Base-by-base conservation (phyloP, 2,888 invertebrate genomes). In the Drosophila leonis region DNA sequence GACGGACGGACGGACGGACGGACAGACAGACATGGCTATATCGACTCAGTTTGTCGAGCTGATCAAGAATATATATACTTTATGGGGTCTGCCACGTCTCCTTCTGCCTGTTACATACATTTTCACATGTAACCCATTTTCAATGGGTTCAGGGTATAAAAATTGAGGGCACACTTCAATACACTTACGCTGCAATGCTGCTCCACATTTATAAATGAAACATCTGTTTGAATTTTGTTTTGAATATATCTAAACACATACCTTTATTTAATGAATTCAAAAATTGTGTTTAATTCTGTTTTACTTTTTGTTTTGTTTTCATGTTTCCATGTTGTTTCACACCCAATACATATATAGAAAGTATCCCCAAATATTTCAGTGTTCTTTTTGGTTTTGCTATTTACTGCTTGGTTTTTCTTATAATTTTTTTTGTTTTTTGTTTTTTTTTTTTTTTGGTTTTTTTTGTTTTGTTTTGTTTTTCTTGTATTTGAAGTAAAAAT, bases 241-340 rank as follows among this genome's bases (percentile, higher is more conserved):
- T 89, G 90, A 88, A 91, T 91, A 90, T 91, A 92, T 90, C 91
- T 91, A 92, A 91, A 91, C 91, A 91, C 92, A 91, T 91, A 91
- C 89, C 91, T 91, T 91, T 91, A 91, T 92, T 91, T 91, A 91
- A 91, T 91, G 88, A 88, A 91, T 83, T 91, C 91, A 90, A 91
- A 88, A 92, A 90, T 91, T 86, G 86, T 90, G 86, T 86, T 88
- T 81, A 86, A 90, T 88, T 86, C 83, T 85, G 78, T 72, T 81
- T 81, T 76, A 82, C 78, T 75, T 69, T 77, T 78, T 83, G 65
- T 72, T 83, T 80, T 79, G 72, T 75, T 74, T 66, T 37, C 46
- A 70, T 54, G 35, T 37, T 74, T 73, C 65, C 57, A 77, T 73
- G 65, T 62, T 68, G 57, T 52, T 80, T 80, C 71, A 82, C 72